Evolutionary conservation across 2,797 vertebrate genomes (phyloP).

Genomic region (Aldrovandia affinis): DNA sequence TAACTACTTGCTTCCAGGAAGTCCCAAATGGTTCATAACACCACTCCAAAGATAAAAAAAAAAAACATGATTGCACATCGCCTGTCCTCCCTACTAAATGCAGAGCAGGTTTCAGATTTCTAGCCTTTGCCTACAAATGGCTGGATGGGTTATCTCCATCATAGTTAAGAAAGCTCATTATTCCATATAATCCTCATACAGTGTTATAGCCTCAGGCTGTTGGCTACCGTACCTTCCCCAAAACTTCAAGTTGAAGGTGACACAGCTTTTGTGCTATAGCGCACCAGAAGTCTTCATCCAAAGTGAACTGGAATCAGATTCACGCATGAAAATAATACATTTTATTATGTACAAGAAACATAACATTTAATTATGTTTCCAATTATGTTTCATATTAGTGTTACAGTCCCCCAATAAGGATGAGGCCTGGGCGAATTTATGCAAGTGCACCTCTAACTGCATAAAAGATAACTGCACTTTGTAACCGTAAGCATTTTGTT

Average conservation of each 20-base stretch:
- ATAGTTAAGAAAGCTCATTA: neutral
- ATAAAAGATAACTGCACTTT: slow-evolving; percentile 3
- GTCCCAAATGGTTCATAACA: neutral
- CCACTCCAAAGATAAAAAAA: neutral
- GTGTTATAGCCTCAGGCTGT: neutral
- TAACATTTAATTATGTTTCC: neutral
- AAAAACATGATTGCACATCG: neutral
- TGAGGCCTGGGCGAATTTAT: too few relatives aligned
- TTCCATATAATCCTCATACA: neutral
- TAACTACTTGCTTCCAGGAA: neutral
- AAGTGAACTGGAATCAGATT: too few relatives aligned
- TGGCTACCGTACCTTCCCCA: neutral
- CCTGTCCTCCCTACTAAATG: neutral
- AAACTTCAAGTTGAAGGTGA: neutral
- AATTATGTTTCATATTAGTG: too few relatives aligned
- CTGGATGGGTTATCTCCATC: neutral
- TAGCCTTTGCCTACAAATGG: neutral
- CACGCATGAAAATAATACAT: too few relatives aligned
- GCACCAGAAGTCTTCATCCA: too few relatives aligned
- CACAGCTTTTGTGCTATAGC: too few relatives aligned
- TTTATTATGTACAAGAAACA: neutral
- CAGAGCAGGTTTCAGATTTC: neutral
- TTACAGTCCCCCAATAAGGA: too few relatives aligned
- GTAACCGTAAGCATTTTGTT: too few relatives aligned
- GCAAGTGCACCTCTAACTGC: neutral